phyloP scores from a whole-genome alignment of 35 echinoderm and acorn worm species.

The Lytechinus variegatus region DNA sequence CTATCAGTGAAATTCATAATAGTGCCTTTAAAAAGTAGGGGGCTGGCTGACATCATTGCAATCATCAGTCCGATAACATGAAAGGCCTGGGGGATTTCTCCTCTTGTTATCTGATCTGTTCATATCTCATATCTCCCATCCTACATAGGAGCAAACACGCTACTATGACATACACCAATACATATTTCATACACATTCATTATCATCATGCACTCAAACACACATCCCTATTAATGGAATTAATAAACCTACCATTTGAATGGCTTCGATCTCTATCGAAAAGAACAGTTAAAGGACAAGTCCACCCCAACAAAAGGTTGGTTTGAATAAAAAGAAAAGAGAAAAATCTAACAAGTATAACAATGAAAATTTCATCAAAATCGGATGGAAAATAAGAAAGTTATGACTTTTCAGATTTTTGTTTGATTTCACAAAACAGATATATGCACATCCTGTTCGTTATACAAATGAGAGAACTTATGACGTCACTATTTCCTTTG shows the following conservation, averaged over 20 bases:
- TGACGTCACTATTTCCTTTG: no score
- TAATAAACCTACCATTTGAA: background rate
- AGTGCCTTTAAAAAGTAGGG: background rate
- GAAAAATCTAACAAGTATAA: no score
- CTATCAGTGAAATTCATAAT: background rate
- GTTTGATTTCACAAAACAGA: no score
- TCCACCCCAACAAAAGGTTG: no score
- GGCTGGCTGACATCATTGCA: constrained; percentile 16
- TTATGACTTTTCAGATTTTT: no score
- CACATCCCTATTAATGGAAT: background rate
- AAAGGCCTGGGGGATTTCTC: background rate
- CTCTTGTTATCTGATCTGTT: background rate
- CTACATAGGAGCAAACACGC: background rate
- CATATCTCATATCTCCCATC: background rate
- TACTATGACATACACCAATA: background rate
- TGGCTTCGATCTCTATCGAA: background rate
- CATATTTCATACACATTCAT: background rate
- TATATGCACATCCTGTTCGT: no score
- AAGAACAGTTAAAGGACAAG: no score
- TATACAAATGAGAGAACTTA: no score
- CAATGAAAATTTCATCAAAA: no score
- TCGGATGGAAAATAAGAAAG: no score
- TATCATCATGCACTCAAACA: background rate
- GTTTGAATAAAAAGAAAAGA: no score
- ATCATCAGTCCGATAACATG: constrained; percentile 11